Evolutionary conservation across 2,888 invertebrate species (phyloP), one percentile per base, ranked within the genome.

Genomic region (Ornithoptera alexandrae): DNA sequence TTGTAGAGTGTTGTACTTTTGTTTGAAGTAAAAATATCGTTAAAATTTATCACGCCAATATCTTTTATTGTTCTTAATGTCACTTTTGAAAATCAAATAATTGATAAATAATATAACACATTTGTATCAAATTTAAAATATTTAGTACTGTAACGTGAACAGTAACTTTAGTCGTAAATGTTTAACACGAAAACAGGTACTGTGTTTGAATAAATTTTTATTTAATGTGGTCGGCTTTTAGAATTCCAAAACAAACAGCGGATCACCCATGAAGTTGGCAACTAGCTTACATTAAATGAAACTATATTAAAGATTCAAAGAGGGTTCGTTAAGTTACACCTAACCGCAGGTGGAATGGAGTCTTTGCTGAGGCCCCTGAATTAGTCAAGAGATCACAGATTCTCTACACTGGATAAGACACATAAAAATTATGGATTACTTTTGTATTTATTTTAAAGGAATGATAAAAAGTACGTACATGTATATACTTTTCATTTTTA

Each of bases 281-380:
- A 87, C 84, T 88, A 88, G 84, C 82, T 83, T 78, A 82, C 85
- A 89, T 90, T 92, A 91, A 91, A 90, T 84, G 88, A 88, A 90
- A 89, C 84, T 86, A 79, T 87, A 89, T 92, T 88, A 92, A 92
- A 90, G 85, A 92, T 92, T 89, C 90, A 92, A 78, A 72, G 82
- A 79, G 88, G 88, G 88, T 90, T 89, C 90, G 90, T 89, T 90
- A 90, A 89, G 88, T 90, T 91, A 88, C 88, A 88, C 87, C 85
- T 87, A 85, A 90, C 92, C 91, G 84, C 90, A 88, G 86, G 86
- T 87, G 84, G 85, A 85, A 81, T 76, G 83, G 79, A 84, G 85
- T 86, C 84, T 86, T 86, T 82, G 84, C 84, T 76, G 74, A 76
- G 74, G 76, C 75, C 80, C 73, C 81, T 92, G 89, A 90, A 92